Evolutionary conservation across 2,888 invertebrate genomes (phyloP).

Genomic region (Cephonodes hylas): DNA sequence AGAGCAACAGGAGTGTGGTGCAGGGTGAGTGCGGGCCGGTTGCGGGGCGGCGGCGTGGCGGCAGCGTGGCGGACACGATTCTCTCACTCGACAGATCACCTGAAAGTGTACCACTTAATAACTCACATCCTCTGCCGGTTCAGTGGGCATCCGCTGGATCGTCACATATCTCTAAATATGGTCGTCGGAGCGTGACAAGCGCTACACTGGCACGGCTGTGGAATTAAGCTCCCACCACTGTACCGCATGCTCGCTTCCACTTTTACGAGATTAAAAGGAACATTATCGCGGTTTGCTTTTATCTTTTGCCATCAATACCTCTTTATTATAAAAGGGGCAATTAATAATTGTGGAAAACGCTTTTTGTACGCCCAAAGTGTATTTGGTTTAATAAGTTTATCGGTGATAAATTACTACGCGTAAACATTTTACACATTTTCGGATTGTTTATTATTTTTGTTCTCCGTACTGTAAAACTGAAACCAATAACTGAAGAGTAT

Average conservation of each 20-base stretch:
- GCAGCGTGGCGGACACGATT: slow-evolving; percentile 52
- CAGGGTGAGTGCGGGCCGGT: slow-evolving; percentile 29
- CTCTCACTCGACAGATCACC: slow-evolving; percentile 80
- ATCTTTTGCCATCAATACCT: slow-evolving; percentile 20
- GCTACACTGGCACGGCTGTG: slow-evolving; percentile 43
- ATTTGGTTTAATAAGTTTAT: neutral
- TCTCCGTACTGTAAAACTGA: too few species aligned
- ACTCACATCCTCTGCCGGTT: slow-evolving; percentile 79
- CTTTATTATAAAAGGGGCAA: slow-evolving; percentile 14
- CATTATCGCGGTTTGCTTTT: slow-evolving; percentile 22
- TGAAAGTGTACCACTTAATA: slow-evolving; percentile 80
- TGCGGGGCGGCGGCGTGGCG: slow-evolving; percentile 24
- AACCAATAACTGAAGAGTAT: too few species aligned
- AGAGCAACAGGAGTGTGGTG: slow-evolving; percentile 11
- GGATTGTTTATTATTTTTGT: too few species aligned
- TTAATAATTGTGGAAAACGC: neutral
- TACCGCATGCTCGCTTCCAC: slow-evolving; percentile 3
- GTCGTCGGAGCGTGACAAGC: slow-evolving; percentile 63
- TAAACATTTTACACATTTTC: too few species aligned
- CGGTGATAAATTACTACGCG: neutral
- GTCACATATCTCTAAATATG: slow-evolving; percentile 80
- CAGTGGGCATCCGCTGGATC: slow-evolving; percentile 78
- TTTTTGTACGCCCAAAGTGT: neutral
- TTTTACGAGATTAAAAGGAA: slow-evolving; percentile 21
- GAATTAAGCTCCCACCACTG: slow-evolving; percentile 10